Percentiles rank a stretch among this genome's conserved stretches.
These are phyloP conservation scores for Craterocephalus amniculus DNA, from an alignment of 2,797 vertebrate genomes.

Conservation along the genomic window DNA sequence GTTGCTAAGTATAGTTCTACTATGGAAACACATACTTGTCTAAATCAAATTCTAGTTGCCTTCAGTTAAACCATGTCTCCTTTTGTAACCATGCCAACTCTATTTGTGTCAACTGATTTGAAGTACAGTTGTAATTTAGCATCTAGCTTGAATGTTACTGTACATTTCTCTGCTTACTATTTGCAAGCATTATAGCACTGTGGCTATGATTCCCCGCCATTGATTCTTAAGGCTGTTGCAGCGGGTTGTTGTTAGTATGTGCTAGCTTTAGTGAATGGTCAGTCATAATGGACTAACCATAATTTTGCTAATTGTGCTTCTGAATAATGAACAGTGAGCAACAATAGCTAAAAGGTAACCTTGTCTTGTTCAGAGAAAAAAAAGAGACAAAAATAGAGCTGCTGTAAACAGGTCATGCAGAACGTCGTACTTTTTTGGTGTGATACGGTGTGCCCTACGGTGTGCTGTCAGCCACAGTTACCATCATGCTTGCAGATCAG, in stretches of 20 bases:
- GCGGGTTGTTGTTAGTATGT: slow-evolving; percentile 6
- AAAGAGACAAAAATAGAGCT: neutral
- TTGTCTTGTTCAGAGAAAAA: neutral
- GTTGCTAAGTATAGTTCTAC: too few relatives aligned
- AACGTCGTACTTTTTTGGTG: slow-evolving; percentile 3
- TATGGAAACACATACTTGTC: neutral
- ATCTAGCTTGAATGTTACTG: slow-evolving; percentile 19
- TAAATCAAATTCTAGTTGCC: neutral
- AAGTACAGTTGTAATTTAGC: neutral
- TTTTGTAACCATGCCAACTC: slow-evolving; percentile 3
- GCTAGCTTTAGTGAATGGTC: slow-evolving; percentile 8
- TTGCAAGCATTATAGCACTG: neutral
- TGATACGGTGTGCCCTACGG: slow-evolving; percentile 16
- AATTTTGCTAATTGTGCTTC: slow-evolving; percentile 7
- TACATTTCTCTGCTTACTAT: neutral
- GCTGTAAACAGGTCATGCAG: slow-evolving; percentile 2
- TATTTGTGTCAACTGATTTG: neutral
- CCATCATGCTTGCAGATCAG: slow-evolving; percentile 59
- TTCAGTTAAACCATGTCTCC: neutral
- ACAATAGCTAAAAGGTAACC: neutral
- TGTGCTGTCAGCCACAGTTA: slow-evolving; percentile 51
- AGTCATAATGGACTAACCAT: neutral
- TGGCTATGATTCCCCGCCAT: slow-evolving; percentile 20
- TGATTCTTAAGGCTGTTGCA: slow-evolving; percentile 11
- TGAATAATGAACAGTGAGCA: neutral